Evolutionary conservation across 2,797 vertebrate genomes (phyloP), one percentile per base, ranked within the genome.

Genomic region (Geotrypetes seraphini): DNA sequence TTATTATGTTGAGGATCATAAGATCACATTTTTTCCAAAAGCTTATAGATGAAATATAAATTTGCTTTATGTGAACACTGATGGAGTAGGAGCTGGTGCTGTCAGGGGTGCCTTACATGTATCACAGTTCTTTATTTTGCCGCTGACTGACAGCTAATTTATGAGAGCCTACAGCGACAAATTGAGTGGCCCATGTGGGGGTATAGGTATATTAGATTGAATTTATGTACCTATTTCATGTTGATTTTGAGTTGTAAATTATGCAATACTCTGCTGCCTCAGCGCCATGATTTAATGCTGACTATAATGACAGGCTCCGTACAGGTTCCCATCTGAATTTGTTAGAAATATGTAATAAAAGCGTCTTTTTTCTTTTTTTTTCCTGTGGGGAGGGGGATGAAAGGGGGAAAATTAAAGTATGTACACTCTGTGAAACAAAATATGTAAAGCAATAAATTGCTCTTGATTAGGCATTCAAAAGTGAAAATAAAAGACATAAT

Each of bases 1-100:
- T 47, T 45, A 13, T 46, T 24, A 22, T 32, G 14, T 33, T 44
- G 39, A 28, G 25, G 14, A 34, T 32, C 37, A 26, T 54, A 45
- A 29, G 27, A 34, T 28, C 7, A 39, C 38, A 11, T 10, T 48
- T 43, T n/a, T 19, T 24, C 4, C 21, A 25, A 34, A 35, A 13
- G 12, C 14, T 31, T 11, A 7, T 29, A 35, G 4, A 26, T 26
- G 13, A 15, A 14, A 3, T 6, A 31, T 34, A 15, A 46, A 41
- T 30, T 28, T 10, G 7, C 12, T n/a, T 30, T 11, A 4, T n/a
- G 25, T 13, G 33, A 25, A 7, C 10, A 33, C 30, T 16, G 20
- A 12, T 20, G 22, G 3, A 23, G 9, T 10, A 37, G 21, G 24
- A 31, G 12, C 8, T 17, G 19, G 12, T 3, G 7, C 12, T 28